These are phyloP conservation scores for Aptenodytes forsteri DNA, from an alignment of 2,113 vertebrate species.

Conservation along the genomic window DNA sequence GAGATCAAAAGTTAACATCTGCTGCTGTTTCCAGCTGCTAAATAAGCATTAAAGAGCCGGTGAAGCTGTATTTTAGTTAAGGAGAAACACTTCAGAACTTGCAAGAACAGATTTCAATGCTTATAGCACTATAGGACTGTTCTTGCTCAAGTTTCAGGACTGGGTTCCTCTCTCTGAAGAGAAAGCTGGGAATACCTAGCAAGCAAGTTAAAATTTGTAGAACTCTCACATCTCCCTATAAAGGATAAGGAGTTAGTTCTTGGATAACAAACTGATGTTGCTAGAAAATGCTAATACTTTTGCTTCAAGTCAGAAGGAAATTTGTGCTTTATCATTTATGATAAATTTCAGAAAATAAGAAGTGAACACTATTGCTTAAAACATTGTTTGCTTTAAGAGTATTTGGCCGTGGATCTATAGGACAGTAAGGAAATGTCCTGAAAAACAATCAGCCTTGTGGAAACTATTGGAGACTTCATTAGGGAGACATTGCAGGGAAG, in stretches of 20 bases:
- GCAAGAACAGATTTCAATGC: not conserved
- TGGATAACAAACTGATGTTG: not conserved
- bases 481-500: not conserved
- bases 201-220: not conserved
- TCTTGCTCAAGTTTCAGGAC: not conserved
- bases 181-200: not conserved
- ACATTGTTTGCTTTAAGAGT: not conserved
- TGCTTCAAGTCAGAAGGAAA: not conserved
- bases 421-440: not conserved
- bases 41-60: not conserved
- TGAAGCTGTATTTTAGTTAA: not conserved
- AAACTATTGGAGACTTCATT: conserved; percentile 10
- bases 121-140: not conserved
- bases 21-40: conserved; percentile 37
- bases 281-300: not conserved
- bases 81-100: not conserved
- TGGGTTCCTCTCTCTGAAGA: not conserved
- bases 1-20: conserved; percentile 47
- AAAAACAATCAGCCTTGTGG: conserved; percentile 1
- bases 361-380: not conserved
- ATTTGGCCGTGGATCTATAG: not conserved
- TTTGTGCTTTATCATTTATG: too few species aligned
- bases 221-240: not conserved
- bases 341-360: not conserved
- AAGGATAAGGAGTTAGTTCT: not conserved